Evolutionary conservation across 2,888 invertebrate genomes (phyloP), one percentile per base, ranked within the genome.

Genomic region (Campoplex capitator): DNA sequence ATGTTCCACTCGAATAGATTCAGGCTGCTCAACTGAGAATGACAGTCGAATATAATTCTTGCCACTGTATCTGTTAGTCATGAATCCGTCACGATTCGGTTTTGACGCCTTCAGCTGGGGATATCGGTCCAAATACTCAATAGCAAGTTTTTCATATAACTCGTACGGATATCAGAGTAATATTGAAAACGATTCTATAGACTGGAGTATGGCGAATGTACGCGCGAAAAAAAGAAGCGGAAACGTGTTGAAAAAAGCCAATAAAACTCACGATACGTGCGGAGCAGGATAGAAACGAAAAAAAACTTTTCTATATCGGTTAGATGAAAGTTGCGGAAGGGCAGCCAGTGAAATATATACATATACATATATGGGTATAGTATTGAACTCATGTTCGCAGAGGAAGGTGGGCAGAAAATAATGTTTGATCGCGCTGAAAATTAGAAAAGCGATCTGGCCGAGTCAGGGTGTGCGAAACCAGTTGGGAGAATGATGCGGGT

Each of bases 341-440:
- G 78, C 83, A 84, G 84, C 70, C 82, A 76, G 74, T 73, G 74
- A 76, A 78, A 71, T 81, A 79, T 76, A 84, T 83, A 79, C 79
- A 45, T 84, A 82, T 58, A 71, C 18, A 9, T 42, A 7, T 74
- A 74, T 54, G 56, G 18, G 6, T 42, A 76, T 45, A 75, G 23
- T 32, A 70, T 62, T 45, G 58, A 81, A 76, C 56, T 87, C 70
- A 81, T 70, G 45, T 65, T 54, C 62, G 67, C 13, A 77, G 32
- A 58, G 79, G 74, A 84, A 83, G 88, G 88, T 83, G 89, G 89
- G 89, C 87, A 86, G 91, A 90, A 92, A 92, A 92, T 92, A 91
- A 91, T 91, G 92, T 93, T 92, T 91, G 91, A 92, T 93, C 91
- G 92, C 90, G 92, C 90, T 93, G 92, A 92, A 93, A 93, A 93